Evolutionary conservation across 2,113 vertebrate genomes (phyloP), one percentile per base, ranked within the genome.

Genomic region (Pitta sordida): DNA sequence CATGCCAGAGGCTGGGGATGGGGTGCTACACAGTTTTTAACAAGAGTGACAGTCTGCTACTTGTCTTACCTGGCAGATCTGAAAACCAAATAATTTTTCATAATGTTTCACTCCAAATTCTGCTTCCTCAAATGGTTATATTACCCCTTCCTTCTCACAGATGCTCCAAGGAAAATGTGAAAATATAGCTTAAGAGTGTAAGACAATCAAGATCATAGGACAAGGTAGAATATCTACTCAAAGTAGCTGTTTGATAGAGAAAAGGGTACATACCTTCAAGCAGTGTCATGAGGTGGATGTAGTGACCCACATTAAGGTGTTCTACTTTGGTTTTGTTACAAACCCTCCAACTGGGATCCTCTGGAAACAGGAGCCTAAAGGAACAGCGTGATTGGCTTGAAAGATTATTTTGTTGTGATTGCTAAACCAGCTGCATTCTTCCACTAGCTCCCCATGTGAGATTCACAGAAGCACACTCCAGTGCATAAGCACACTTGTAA

Each of bases 381-480:
- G 48, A 77, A 74, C 34, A 88, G 39, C 21, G 26, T 90, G 79
- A 63, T 73, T 90, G 76, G 73, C 93, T 94, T 91, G 46, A 90
- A 86, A 88, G 48, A 70, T 86, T 90, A 90, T 94, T 95, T 91
- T 91, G 75, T 80, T 96, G 59, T 90, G 44, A 83, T 76, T 83
- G 88, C 48, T 95, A 88, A 94, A 90, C 37, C 43, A 78, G 64
- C 80, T 88, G 83, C 80, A 71, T 56, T 88, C 48, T 92, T 90
- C 90, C 56, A 86, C 90, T 60, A 83, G 76, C 90, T 93, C 71
- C 44, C 88, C 13, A 39, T 80, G 83, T 96, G 93, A 94, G 71
- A 90, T 70, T 77, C 82, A 83, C 29, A 53, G 65, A 88, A 65
- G 41, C 63, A 88, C 53, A 86, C 76, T 96, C 43, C 88, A 88